Base-by-base conservation (phyloP, 1,140 invertebrate species). In the Leptopilina clavipes region DNA sequence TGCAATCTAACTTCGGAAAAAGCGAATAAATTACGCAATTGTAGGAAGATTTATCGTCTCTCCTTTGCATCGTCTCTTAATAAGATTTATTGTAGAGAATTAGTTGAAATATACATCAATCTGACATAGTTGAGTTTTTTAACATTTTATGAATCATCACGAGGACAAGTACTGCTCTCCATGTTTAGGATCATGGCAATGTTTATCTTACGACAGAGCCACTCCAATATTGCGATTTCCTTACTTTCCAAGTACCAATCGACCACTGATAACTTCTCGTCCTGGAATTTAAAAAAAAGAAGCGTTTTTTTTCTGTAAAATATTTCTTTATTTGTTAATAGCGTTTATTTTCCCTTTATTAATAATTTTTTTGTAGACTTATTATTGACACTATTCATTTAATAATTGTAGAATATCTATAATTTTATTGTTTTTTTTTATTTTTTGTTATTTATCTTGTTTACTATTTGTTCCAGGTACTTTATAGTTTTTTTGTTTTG, bases 201-300 rank as follows among this genome's bases (percentile, higher is more conserved):
- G 85, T 95, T 93, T 56, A 95, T 93, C 90, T 95, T 94, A 45
- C 92, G 90, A 81, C 93, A 92, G 0, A 96, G 85, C 95, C 95
- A 96, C 43, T 90, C 87, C 19, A 95, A 86, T n/a, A 94, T 91
- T 52, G 92, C 91, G 19, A 84, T 81, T 72, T 95, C 93, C 18
- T 92, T 87, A 70, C 95, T 93, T 71, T 92, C 91, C 52, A 96
- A 92, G 40, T 93, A 92, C 83, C 94, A 92, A 78, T 95, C 94
- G 52, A 93, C 92, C 1, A 90, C 89, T 6, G 90, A 90, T 22
- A 91, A 89, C 79, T 89, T 88, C 80, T 93, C 92, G 81, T 93
- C 92, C 93, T 93, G 83, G 44, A 85, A 79, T 74, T 74, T 81
- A 22, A 45, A 71, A 70, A 1, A 19, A 71, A 6, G 44, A 54